Base-by-base conservation (phyloP, 1,140 invertebrate species). In the Streblospio benedicti region DNA sequence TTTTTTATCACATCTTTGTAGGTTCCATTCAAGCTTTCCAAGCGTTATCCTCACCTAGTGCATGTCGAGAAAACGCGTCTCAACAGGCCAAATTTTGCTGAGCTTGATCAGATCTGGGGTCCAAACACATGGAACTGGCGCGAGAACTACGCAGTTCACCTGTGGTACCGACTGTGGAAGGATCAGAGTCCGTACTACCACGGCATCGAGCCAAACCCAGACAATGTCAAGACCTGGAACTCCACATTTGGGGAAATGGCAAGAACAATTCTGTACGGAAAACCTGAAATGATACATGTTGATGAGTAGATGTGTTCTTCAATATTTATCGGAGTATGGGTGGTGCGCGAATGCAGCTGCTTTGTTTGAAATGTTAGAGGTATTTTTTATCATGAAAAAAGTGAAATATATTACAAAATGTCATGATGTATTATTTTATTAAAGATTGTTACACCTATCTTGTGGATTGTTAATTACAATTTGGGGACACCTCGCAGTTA, bases 21-120 rank as follows among this genome's bases (percentile, higher is more conserved):
- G 38, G 57, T 63, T 16, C 61, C 61, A 14, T 59, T 45, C 41
- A 59, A 63, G n/a, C 45, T 63, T 23, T 47, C 61, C 4, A 56
- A 27, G 14, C 47, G 61, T 5, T 63, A 47, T 50, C 61, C 61
- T 27, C 49, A 59, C 18, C 35, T 63, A 6, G 51, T 63, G 12
- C 54, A 63, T 38, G 18, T 63, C 18, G 55, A 62, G 16, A 41
- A 49, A 25, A 27, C 44, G 6, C 31, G 47, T 14, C 20, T 63
- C 16, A 59, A 59, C 27, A 35, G 38, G 28, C 61, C 61, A 16
- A 63, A 59, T 43, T 63, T 59, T 44, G 38, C 51, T 14, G 56
- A 63, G 32, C 57, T 63, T 2, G 50, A 63, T 31, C 18, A 59
- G 16, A 63, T 63, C 51, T 63, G 61, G 61, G 61, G 61, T 6